A percentile compares a stretch with the other conserved stretches of the same genome.
Evolutionary conservation across 1,140 invertebrate species (phyloP).

Genomic region (Homalodisca vitripennis): DNA sequence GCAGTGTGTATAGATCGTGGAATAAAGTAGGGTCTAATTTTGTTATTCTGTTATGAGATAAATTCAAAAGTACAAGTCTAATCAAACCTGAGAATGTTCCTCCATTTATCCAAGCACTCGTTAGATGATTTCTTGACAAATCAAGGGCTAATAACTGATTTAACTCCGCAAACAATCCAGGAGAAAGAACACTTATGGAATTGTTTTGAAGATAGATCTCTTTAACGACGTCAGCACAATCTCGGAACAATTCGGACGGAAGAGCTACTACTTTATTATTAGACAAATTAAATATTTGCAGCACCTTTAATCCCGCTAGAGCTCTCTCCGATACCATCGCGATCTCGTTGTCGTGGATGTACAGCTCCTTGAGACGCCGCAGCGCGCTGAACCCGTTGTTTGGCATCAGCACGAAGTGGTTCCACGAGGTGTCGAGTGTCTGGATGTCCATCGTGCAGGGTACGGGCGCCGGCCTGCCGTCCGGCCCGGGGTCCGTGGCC

Average conservation of each 20-base stretch:
- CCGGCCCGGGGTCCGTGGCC: slow-evolving; percentile 37
- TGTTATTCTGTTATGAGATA: slow-evolving; percentile 80
- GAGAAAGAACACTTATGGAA: slow-evolving; percentile 76
- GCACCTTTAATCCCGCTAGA: slow-evolving; percentile 69
- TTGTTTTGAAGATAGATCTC: slow-evolving; percentile 88
- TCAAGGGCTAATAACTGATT: slow-evolving; percentile 83
- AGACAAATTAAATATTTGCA: slow-evolving; percentile 80
- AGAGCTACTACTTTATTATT: slow-evolving; percentile 85
- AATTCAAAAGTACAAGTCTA: slow-evolving; percentile 78
- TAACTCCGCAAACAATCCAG: slow-evolving; percentile 78
- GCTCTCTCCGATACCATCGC: slow-evolving; percentile 81
- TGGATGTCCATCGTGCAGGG: slow-evolving; percentile 77
- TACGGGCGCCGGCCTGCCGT: slow-evolving; percentile 44
- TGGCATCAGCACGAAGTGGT: slow-evolving; percentile 79
- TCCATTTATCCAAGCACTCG: slow-evolving; percentile 76
- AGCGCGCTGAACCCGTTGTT: slow-evolving; percentile 75
- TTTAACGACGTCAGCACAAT: slow-evolving; percentile 72
- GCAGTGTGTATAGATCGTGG: slow-evolving; percentile 75
- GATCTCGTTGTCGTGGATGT: slow-evolving; percentile 82
- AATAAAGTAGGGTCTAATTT: slow-evolving; percentile 79
- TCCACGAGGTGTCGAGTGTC: slow-evolving; percentile 77
- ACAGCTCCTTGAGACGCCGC: slow-evolving; percentile 69
- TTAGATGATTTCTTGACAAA: slow-evolving; percentile 82
- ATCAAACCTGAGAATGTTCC: slow-evolving; percentile 85
- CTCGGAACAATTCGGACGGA: slow-evolving; percentile 79